These are phyloP conservation scores for Scaptomyza cyrtandrae DNA, from an alignment of 2,888 invertebrate species.

Conservation along the genomic window DNA sequence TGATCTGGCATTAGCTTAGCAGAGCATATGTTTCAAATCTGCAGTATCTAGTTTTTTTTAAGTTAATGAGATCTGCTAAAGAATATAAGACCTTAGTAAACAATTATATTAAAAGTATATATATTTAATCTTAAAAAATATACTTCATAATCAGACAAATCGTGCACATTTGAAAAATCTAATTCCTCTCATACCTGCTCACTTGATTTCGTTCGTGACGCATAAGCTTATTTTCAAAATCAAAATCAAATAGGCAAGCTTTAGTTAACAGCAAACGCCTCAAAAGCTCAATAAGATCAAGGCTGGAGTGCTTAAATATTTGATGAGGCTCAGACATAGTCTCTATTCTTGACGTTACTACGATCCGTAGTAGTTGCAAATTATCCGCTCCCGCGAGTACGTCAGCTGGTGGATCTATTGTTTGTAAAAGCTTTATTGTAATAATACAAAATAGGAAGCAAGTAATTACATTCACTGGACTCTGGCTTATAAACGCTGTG, in stretches of 20 bases:
- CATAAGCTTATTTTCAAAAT: background rate
- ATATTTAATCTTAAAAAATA: too few relatives aligned
- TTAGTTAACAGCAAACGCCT: conserved; percentile 30
- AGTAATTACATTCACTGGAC: conserved; percentile 45
- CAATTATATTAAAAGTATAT: too few relatives aligned
- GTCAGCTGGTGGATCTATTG: conserved; percentile 34
- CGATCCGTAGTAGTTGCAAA: conserved; percentile 49
- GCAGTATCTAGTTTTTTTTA: too few relatives aligned
- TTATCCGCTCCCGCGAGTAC: conserved; percentile 50
- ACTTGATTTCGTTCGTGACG: background rate
- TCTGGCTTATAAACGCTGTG: conserved; percentile 18
- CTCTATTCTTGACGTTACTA: background rate
- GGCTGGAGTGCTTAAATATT: conserved; percentile 38
- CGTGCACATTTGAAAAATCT: background rate
- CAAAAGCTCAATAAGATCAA: conserved; percentile 70
- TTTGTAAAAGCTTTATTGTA: conserved; percentile 41
- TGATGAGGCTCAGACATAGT: conserved; percentile 29
- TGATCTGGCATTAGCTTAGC: too few relatives aligned
- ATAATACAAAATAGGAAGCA: conserved; percentile 54
- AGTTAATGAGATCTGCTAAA: too few relatives aligned
- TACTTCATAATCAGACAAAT: too few relatives aligned
- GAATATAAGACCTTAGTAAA: too few relatives aligned
- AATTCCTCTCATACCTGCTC: background rate
- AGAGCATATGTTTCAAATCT: too few relatives aligned
- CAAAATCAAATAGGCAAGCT: conserved; percentile 27